These are phyloP conservation scores for Leucoma salicis DNA, from an alignment of 2,888 invertebrate genomes.

Conservation along the genomic window DNA sequence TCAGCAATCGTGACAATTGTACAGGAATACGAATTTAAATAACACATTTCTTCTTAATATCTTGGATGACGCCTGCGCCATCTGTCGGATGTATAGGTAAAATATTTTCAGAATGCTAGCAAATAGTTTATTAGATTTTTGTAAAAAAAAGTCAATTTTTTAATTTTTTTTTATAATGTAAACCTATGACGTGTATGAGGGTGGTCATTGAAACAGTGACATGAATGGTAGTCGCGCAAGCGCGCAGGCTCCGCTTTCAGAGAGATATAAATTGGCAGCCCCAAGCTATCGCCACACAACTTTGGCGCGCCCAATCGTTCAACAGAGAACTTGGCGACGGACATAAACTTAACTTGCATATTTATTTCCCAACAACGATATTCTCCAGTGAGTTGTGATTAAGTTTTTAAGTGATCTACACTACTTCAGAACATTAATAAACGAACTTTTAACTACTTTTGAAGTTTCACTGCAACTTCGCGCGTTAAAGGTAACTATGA, in stretches of 20 bases:
- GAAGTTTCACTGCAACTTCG: slow-evolving; percentile 51
- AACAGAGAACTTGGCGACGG: slow-evolving; percentile 57
- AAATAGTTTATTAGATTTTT: too few species aligned
- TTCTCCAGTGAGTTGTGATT: slow-evolving; percentile 49
- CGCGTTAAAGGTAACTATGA: slow-evolving; percentile 30
- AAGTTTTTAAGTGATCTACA: slow-evolving; percentile 48
- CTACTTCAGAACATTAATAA: slow-evolving; percentile 34
- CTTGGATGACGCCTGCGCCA: too few species aligned
- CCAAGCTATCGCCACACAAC: slow-evolving; percentile 67
- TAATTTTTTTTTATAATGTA: too few species aligned
- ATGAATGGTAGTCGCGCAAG: slow-evolving; percentile 72
- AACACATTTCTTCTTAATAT: too few species aligned
- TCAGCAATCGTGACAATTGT: too few species aligned
- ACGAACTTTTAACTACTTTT: slow-evolving; percentile 53
- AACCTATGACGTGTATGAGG: slow-evolving; percentile 56
- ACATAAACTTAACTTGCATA: slow-evolving; percentile 36
- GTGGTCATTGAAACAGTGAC: slow-evolving; percentile 74
- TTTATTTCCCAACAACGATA: slow-evolving; percentile 34
- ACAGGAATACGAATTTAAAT: too few species aligned
- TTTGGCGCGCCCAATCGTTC: slow-evolving; percentile 75
- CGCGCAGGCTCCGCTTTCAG: slow-evolving; percentile 49
- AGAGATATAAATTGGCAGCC: slow-evolving; percentile 72
- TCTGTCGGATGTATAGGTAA: too few species aligned
- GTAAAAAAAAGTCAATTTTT: too few species aligned
- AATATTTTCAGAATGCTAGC: too few species aligned